phyloP scores from a whole-genome alignment of 2,888 invertebrate genomes.

The Aricia artaxerxes region DNA sequence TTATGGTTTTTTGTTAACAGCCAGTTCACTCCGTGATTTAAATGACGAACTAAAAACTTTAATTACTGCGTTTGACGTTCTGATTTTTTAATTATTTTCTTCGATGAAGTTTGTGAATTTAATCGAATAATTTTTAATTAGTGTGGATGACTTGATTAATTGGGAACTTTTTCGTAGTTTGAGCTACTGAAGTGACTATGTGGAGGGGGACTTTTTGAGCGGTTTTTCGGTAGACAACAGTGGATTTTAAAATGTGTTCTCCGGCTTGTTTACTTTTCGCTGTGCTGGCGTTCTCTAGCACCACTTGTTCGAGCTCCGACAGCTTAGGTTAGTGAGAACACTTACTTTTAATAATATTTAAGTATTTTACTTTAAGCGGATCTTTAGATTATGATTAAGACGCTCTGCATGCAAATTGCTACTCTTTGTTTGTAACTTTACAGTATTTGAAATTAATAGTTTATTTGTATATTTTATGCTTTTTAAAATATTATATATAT shows the following conservation, averaged over 20 bases:
- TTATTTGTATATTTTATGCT: too few relatives aligned
- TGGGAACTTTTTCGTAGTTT: background rate
- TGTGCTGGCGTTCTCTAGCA: slow-evolving; percentile 60
- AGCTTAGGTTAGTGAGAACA: slow-evolving; percentile 61
- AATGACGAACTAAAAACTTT: background rate
- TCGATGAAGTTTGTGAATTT: background rate
- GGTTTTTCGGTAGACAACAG: background rate
- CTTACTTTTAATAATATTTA: background rate
- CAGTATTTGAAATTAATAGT: too few relatives aligned
- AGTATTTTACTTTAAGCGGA: background rate
- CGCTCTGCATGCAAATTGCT: background rate
- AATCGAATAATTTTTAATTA: background rate
- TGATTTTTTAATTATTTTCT: background rate
- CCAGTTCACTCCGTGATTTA: background rate
- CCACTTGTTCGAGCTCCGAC: slow-evolving; percentile 71
- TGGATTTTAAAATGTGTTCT: slow-evolving; percentile 31
- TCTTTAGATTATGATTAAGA: background rate
- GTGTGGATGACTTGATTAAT: slow-evolving; percentile 4
- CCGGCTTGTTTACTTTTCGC: slow-evolving; percentile 50
- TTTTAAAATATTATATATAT: too few relatives aligned
- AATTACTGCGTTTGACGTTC: background rate
- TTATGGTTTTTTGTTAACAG: background rate
- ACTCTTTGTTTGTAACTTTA: background rate
- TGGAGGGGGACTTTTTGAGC: background rate
- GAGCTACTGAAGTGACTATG: background rate